A percentile compares a stretch with the other conserved stretches of the same genome.
These are phyloP conservation scores for human DNA, from an alignment of 2,113 vertebrate genomes.

Conservation along the genomic window GRCh38 chr3:96285001-96285500, in stretches of 20 bases:
- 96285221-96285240: background rate
- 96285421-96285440: background rate
- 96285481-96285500: background rate
- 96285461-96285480: background rate
- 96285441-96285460: background rate
- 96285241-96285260: background rate
- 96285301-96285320: background rate
- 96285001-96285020: background rate
- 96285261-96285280: background rate
- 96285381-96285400: too few species aligned
- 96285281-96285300: background rate
- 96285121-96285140: background rate
- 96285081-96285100: background rate
- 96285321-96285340: too few species aligned
- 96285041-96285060: background rate
- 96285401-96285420: background rate
- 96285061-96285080: background rate
- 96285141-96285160: background rate
- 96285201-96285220: background rate
- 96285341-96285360: background rate
- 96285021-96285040: background rate
- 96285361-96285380: background rate
- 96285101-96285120: background rate
- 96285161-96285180: background rate
- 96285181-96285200: background rate